Evolutionary conservation across 2,888 invertebrate genomes (phyloP).

Genomic region (Cephus rjabovi): DNA sequence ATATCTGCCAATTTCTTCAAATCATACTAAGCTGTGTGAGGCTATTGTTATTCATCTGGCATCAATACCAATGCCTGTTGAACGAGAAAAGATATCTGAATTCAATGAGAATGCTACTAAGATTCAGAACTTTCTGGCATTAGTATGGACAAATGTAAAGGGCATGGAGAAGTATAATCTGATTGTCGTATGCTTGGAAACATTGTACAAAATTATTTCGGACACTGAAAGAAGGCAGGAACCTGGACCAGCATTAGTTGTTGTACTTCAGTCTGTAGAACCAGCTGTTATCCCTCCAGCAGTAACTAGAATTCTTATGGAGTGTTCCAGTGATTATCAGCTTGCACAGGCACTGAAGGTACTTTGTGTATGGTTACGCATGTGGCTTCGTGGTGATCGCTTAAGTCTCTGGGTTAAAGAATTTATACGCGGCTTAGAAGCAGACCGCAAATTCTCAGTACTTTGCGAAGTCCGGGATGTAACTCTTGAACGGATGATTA

Average conservation of each 20-base stretch:
- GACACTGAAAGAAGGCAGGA: conserved; percentile 68
- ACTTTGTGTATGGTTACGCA: conserved; percentile 77
- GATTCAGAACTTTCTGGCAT: conserved; percentile 40
- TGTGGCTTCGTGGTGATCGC: conserved; percentile 74
- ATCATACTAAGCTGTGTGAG: conserved; percentile 45
- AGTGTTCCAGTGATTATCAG: conserved; percentile 67
- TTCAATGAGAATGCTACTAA: conserved; percentile 36
- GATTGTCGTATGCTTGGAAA: conserved; percentile 70
- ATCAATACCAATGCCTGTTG: conserved; percentile 37
- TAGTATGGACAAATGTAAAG: conserved; percentile 31
- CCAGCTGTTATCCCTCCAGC: conserved; percentile 60
- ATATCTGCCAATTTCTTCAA: conserved; percentile 37
- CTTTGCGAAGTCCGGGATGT: conserved; percentile 74
- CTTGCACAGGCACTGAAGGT: conserved; percentile 74
- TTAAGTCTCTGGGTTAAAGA: conserved; percentile 77
- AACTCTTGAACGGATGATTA: conserved; percentile 72
- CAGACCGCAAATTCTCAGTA: conserved; percentile 68
- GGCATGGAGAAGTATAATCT: conserved; percentile 63
- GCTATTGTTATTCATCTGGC: conserved; percentile 47
- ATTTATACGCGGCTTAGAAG: conserved; percentile 74
- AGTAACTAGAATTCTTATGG: conserved; percentile 67
- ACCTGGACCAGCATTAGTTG: conserved; percentile 72
- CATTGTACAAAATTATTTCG: conserved; percentile 73
- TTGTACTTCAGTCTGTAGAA: conserved; percentile 71
- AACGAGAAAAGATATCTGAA: conserved; percentile 31